Evolutionary conservation across 1,140 invertebrate species (phyloP), one percentile per base, ranked within the genome.

Genomic region (Rhopalosiphum maidis): DNA sequence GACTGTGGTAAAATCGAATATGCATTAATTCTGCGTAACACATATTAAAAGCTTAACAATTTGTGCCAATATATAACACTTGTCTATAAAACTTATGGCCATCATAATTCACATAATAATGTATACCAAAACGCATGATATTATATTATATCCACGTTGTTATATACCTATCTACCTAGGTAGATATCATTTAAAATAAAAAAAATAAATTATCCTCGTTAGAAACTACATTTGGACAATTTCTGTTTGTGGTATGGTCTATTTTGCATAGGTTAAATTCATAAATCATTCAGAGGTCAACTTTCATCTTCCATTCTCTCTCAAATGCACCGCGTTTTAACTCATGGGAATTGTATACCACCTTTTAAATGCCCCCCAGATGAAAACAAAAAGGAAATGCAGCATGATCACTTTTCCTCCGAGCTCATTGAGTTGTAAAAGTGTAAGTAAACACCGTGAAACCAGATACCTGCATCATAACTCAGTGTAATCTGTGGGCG

Each of bases 231-330:
- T 51, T 88, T 37, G 5, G 51, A 88, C 48, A 46, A 35, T 41
- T 51, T 41, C 0, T 21, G 46, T 88, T 88, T 51, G 18, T 30
- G 18, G 21, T 35, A n/a, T n/a, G n/a, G 6, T 88, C 46, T 48
- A 51, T 51, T 88, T 88, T 35, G 30, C 46, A 51, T 51, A 51
- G 46, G 46, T 35, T 51, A 51, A 35, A 23, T 23, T 22, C 83
- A 86, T 86, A 86, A 86, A 86, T 86, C 83, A 86, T 86, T 86
- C 11, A 46, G 83, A 86, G 83, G 83, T 86, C 41, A 86, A 86
- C 83, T 41, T 15, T 86, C 83, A 41, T 41, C 41, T 41, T 86
- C 37, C 41, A 43, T 30, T 86, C 37, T 46, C 83, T 41, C 23
- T 43, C 83, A 37, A 46, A 43, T 41, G 37, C 83, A 43, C 41